Percentiles rank a stretch among this genome's conserved stretches.
These are phyloP conservation scores for Phrynocephalus forsythii DNA, from an alignment of 2,797 vertebrate species.

Conservation along the genomic window DNA sequence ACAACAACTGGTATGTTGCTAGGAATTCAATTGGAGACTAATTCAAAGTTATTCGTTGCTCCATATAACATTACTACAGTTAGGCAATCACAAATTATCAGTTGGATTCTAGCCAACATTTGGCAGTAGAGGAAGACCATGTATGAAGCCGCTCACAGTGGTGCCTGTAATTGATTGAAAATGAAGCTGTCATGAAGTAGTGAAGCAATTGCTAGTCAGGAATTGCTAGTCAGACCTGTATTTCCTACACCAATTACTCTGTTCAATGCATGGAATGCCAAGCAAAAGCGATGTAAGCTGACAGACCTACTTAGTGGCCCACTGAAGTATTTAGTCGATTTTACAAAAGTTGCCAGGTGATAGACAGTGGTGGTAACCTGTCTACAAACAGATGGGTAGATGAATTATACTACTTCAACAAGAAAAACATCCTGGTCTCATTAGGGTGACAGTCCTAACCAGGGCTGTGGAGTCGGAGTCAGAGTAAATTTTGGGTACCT, in stretches of 20 bases:
- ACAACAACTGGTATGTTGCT: no score
- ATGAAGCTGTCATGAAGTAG: not conserved
- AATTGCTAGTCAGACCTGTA: not conserved
- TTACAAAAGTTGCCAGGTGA: not conserved
- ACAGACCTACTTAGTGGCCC: no score
- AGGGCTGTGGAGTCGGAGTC: no score
- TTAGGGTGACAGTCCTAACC: not conserved
- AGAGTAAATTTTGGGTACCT: no score
- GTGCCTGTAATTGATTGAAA: not conserved
- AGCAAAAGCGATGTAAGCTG: not conserved
- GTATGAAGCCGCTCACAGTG: not conserved
- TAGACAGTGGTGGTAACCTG: no score
- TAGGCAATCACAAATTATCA: no score
- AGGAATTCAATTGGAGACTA: no score
- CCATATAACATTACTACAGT: no score
- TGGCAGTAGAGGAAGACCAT: not conserved
- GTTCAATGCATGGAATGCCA: not conserved
- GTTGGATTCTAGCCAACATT: not conserved
- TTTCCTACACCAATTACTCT: not conserved
- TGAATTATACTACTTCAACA: not conserved
- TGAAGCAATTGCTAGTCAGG: not conserved
- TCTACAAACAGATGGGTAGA: not conserved
- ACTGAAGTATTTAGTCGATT: no score
- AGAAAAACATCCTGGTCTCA: not conserved
- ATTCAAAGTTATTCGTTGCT: no score